Percentiles rank a stretch among this genome's conserved stretches.
phyloP scores from a whole-genome alignment of 2,797 vertebrate species.

The Sebastes kiyomatsui region DNA sequence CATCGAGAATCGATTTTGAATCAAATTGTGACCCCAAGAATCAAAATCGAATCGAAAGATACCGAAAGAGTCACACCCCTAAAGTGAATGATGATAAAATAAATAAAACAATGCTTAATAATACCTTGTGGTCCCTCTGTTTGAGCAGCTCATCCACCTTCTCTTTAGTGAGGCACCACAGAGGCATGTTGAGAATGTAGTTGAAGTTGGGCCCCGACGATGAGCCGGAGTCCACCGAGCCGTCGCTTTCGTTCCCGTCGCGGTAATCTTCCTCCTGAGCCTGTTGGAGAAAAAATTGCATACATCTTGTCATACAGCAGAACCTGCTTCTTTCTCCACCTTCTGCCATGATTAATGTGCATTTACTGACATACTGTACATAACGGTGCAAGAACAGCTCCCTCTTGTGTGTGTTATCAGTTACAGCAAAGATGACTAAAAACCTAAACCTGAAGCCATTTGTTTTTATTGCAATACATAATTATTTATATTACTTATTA shows the following conservation, averaged over 20 bases:
- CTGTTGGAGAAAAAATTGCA: slow-evolving; percentile 44
- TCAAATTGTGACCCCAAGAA: no score
- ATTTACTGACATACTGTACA: not conserved
- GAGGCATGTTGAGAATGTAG: slow-evolving; percentile 98
- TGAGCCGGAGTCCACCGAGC: slow-evolving; percentile 89
- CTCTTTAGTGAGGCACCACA: slow-evolving; percentile 98
- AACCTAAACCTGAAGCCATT: not conserved
- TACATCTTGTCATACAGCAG: not conserved
- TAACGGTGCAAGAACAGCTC: not conserved
- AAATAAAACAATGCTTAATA: not conserved
- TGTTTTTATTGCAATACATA: not conserved
- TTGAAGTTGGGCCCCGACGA: slow-evolving; percentile 95
- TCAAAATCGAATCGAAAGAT: not conserved
- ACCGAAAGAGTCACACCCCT: not conserved
- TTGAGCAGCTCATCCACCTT: slow-evolving; percentile 96
- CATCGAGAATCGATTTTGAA: no score
- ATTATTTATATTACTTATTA: not conserved
- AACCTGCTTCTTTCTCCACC: not conserved
- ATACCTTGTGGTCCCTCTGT: slow-evolving; percentile 94
- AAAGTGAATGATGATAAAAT: not conserved
- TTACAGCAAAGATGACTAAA: not conserved
- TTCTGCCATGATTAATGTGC: not conserved
- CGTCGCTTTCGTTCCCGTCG: slow-evolving; percentile 88
- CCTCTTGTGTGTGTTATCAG: not conserved
- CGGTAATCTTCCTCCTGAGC: slow-evolving; percentile 87